Percentiles rank a stretch among this genome's conserved stretches.
Evolutionary conservation across 2,113 vertebrate genomes (phyloP).

Genomic region (Chaetodon auriga): DNA sequence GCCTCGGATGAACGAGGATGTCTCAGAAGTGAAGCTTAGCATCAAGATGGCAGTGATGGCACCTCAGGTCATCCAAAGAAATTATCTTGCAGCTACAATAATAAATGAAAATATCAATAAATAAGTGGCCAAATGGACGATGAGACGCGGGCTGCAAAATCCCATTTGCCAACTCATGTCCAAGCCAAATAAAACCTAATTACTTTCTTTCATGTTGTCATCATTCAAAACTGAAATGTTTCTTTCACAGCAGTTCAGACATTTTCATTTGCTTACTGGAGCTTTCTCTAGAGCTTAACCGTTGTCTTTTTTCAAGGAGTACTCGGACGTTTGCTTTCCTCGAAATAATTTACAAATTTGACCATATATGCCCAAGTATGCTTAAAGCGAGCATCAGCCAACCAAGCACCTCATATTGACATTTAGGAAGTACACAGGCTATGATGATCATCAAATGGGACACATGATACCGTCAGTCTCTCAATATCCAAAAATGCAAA

Average conservation of each 20-base stretch:
- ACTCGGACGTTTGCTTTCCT: neutral
- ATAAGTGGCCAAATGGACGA: neutral
- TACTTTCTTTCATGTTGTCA: neutral
- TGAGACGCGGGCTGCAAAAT: neutral
- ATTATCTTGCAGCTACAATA: neutral
- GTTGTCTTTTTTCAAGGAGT: neutral
- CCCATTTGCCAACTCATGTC: neutral
- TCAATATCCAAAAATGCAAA: neutral
- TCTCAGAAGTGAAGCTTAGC: neutral
- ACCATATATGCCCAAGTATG: neutral
- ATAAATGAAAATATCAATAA: neutral
- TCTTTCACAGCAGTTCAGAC: neutral
- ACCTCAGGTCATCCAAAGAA: neutral
- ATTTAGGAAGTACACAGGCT: too few relatives aligned
- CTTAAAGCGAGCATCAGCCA: neutral
- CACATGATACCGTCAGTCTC: neutral
- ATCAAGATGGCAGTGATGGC: neutral
- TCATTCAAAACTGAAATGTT: neutral
- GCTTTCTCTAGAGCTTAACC: neutral
- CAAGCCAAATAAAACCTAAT: neutral
- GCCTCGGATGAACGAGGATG: neutral
- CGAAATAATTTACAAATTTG: neutral
- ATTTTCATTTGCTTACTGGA: neutral
- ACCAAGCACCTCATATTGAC: neutral
- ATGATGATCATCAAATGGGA: neutral